Percentiles rank a stretch among this genome's conserved stretches.
These are phyloP conservation scores for Eleutherodactylus coqui DNA, from an alignment of 2,797 vertebrate genomes.

Conservation along the genomic window DNA sequence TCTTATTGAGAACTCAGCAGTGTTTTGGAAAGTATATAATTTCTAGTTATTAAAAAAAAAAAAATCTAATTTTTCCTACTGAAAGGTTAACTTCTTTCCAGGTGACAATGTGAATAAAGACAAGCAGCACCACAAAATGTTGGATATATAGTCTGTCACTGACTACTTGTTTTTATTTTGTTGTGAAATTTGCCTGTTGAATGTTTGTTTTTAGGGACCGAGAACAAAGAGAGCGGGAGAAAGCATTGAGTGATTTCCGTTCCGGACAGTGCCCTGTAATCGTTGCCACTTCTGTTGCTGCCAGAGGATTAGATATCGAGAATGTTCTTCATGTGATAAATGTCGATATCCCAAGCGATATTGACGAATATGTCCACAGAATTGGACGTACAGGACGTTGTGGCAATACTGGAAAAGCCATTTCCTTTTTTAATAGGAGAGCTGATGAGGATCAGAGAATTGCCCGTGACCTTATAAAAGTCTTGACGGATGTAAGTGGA, in stretches of 20 bases:
- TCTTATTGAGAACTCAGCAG: too few species aligned
- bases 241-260: conserved; percentile 87
- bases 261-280: conserved; percentile 86
- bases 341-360: conserved; percentile 87
- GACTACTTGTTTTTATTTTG: neutral
- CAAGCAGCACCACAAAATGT: too few species aligned
- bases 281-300: conserved; percentile 93
- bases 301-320: conserved; percentile 92
- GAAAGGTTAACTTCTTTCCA: neutral
- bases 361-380: conserved; percentile 94
- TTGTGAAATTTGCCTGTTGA: too few species aligned
- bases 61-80: too few species aligned
- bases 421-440: conserved; percentile 86
- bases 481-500: conserved; percentile 84
- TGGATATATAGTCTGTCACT: too few species aligned
- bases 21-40: too few species aligned
- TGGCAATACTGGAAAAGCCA: conserved; percentile 87
- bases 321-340: conserved; percentile 95
- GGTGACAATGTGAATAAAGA: too few species aligned
- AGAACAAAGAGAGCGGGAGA: conserved; percentile 89
- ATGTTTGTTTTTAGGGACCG: conserved; percentile 79
- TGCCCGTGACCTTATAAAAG: conserved; percentile 81
- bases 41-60: too few species aligned
- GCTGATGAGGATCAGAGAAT: conserved; percentile 66
- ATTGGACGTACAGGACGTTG: conserved; percentile 95